phyloP scores from a whole-genome alignment of 2,888 invertebrate genomes.

The Octonoba sinensis region DNA sequence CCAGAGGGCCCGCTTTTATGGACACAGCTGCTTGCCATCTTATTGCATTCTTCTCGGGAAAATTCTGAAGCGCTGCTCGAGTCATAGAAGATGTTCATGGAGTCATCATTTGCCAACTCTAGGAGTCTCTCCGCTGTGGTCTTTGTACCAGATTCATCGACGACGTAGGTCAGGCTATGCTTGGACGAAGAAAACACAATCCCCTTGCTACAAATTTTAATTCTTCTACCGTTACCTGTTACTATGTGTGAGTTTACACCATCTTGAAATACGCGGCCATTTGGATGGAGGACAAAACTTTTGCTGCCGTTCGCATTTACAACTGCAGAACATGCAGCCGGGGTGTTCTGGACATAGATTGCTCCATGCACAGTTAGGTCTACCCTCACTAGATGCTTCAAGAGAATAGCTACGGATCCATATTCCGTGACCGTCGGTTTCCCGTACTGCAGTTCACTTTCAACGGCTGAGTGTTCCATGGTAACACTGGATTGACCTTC shows the following conservation, averaged over 20 bases:
- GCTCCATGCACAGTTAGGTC: constrained; percentile 86
- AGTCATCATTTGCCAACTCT: constrained; percentile 85
- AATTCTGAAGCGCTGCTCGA: constrained; percentile 82
- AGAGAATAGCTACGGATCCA: constrained; percentile 84
- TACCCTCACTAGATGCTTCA: constrained; percentile 83
- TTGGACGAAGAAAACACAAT: constrained; percentile 90
- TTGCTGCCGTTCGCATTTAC: constrained; percentile 84
- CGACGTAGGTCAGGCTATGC: constrained; percentile 87
- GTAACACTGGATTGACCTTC: too few species aligned
- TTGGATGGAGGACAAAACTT: constrained; percentile 86
- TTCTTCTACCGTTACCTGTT: constrained; percentile 69
- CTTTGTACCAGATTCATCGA: constrained; percentile 89
- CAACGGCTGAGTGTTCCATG: too few species aligned
- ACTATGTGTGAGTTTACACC: constrained; percentile 71
- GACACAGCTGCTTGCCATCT: neutral
- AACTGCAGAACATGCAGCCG: constrained; percentile 79
- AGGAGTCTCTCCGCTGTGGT: constrained; percentile 90
- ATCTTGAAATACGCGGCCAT: constrained; percentile 78
- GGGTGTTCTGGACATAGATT: constrained; percentile 80
- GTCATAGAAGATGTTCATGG: constrained; percentile 85
- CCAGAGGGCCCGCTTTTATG: constrained; percentile 74
- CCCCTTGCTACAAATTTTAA: constrained; percentile 94
- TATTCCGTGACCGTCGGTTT: constrained; percentile 81
- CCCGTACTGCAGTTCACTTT: constrained; percentile 4
- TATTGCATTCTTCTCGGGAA: constrained; percentile 81